Conservation (phyloP, 2,888 invertebrate species). For the Saturnia japonica region DNA sequence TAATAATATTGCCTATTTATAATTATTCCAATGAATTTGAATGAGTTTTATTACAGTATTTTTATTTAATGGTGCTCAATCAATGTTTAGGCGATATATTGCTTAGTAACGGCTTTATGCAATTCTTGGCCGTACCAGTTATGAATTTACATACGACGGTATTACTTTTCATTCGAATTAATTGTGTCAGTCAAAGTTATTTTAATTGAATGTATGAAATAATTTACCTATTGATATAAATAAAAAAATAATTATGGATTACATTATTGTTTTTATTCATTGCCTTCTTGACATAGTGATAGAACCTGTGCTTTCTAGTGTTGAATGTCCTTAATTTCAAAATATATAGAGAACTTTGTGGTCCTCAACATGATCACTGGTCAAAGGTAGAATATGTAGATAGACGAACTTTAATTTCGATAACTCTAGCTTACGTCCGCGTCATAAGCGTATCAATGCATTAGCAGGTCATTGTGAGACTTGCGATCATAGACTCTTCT, state of each 20-base stretch:
- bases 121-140: conserved; percentile 47
- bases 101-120: conserved; percentile 46
- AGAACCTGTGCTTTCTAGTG: neutral
- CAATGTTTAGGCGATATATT: conserved; percentile 29
- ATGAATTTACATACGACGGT: conserved; percentile 37
- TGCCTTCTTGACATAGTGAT: neutral
- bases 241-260: conserved; percentile 59
- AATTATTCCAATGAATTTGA: neutral
- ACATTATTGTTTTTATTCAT: conserved; percentile 20
- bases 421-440: no score
- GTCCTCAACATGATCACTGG: no score
- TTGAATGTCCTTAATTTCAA: no score
- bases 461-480: neutral
- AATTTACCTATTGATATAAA: conserved; percentile 58
- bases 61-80: conserved; percentile 45
- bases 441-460: neutral
- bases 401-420: no score
- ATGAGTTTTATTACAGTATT: conserved; percentile 14
- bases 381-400: no score
- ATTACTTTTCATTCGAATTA: conserved; percentile 42
- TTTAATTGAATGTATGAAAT: conserved; percentile 63
- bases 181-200: conserved; percentile 35
- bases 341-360: no score
- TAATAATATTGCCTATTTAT: neutral
- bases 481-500: neutral